Evolutionary conservation across 2,113 vertebrate species (phyloP).

Genomic region (Limanda limanda): DNA sequence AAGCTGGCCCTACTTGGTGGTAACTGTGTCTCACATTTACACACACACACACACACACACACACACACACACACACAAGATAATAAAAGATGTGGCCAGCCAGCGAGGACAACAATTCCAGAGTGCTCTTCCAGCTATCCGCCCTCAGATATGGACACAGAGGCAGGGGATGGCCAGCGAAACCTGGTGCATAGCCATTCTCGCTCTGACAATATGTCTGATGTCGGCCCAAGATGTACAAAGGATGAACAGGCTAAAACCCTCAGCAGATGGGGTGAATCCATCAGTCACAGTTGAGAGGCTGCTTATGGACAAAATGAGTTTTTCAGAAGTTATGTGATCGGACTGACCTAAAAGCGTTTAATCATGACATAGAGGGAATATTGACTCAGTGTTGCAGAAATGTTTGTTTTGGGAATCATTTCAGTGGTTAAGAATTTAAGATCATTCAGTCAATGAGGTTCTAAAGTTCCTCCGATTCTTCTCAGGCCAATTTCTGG

Average conservation of each 20-base stretch:
- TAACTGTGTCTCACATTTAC: slow-evolving; percentile 11
- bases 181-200: slow-evolving; percentile 30
- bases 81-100: slow-evolving; percentile 18
- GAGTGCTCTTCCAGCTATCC: slow-evolving; percentile 41
- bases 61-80: slow-evolving; percentile 7
- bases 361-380: neutral
- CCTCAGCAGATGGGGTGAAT: slow-evolving; percentile 44
- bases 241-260: slow-evolving; percentile 28
- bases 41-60: slow-evolving; percentile 21
- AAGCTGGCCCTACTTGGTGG: slow-evolving; percentile 7
- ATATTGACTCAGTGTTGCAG: neutral
- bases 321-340: neutral
- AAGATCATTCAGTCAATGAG: neutral
- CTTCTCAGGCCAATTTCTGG: no score
- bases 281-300: slow-evolving; percentile 20
- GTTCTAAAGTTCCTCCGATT: neutral
- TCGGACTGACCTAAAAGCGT: neutral
- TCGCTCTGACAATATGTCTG: slow-evolving; percentile 42
- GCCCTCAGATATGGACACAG: slow-evolving; percentile 44
- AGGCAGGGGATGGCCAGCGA: slow-evolving; percentile 11
- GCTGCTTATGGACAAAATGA: slow-evolving; percentile 7
- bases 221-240: slow-evolving; percentile 50
- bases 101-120: slow-evolving; percentile 30
- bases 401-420: neutral
- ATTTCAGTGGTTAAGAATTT: neutral